phyloP scores from a whole-genome alignment of 1,140 invertebrate genomes.

The Coelopa frigida region DNA sequence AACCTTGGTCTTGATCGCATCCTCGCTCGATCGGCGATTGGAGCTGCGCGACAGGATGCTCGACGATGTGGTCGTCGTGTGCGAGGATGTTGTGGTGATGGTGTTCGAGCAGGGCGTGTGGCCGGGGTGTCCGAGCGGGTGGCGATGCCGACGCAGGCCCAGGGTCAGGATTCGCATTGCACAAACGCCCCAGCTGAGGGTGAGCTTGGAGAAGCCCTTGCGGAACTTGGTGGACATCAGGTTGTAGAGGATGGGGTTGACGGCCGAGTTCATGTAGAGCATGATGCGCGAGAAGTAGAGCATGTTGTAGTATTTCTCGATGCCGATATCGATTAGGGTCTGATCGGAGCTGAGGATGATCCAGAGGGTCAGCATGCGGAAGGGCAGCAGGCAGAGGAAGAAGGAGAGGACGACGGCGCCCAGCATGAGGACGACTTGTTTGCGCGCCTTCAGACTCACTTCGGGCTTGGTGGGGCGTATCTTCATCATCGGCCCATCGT shows the following conservation, averaged over 20 bases:
- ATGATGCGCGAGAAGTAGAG: conserved; percentile 80
- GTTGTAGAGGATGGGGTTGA: conserved; percentile 86
- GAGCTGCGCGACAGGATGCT: conserved; percentile 36
- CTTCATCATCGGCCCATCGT: conserved; percentile 60
- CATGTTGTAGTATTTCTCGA: conserved; percentile 76
- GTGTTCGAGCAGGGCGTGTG: conserved; percentile 23
- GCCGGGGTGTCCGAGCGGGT: conserved; percentile 17
- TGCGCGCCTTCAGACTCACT: conserved; percentile 53
- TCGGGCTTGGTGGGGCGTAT: conserved; percentile 47
- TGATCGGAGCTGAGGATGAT: conserved; percentile 67
- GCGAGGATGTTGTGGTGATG: conserved; percentile 18
- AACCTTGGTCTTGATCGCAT: conserved; percentile 24
- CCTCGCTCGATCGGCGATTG: conserved; percentile 35
- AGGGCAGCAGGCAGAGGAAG: conserved; percentile 82
- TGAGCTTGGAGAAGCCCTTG: conserved; percentile 64
- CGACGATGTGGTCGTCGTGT: conserved; percentile 26
- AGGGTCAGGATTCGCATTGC: conserved; percentile 19
- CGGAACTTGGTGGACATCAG: conserved; percentile 89
- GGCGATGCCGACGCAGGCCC: conserved; percentile 16
- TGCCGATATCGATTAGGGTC: conserved; percentile 56
- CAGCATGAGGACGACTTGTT: conserved; percentile 81
- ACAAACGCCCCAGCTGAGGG: conserved; percentile 23
- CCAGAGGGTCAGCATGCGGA: conserved; percentile 77
- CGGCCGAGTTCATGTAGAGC: conserved; percentile 81
- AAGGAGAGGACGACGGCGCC: conserved; percentile 85